These are phyloP conservation scores for Butastur rufipennis DNA, from an alignment of 2,113 vertebrate genomes.

Conservation along the genomic window DNA sequence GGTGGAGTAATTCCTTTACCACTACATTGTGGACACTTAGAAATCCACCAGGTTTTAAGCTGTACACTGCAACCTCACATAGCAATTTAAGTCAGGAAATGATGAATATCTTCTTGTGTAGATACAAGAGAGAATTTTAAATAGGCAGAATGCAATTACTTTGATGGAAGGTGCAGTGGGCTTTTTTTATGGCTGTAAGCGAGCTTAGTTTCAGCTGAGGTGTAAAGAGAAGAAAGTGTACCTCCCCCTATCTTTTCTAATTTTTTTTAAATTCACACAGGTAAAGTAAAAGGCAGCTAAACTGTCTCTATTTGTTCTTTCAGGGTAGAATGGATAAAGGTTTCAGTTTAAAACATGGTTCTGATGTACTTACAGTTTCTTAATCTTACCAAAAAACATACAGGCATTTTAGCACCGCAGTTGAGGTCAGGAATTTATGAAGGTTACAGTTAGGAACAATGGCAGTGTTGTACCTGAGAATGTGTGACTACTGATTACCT, in stretches of 20 bases:
- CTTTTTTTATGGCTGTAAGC: neutral
- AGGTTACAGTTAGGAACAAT: neutral
- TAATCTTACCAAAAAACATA: neutral
- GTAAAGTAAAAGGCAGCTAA: neutral
- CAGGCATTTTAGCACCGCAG: neutral
- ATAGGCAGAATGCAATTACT: neutral
- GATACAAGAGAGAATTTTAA: slow-evolving; percentile 30
- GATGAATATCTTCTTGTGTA: neutral
- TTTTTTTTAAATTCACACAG: neutral
- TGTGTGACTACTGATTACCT: neutral
- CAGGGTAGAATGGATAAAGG: neutral
- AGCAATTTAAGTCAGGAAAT: neutral
- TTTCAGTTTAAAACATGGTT: neutral
- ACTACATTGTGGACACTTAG: neutral
- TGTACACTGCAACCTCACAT: neutral
- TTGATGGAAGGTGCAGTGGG: neutral
- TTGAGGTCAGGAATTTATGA: neutral
- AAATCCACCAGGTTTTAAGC: neutral
- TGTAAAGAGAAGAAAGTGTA: neutral
- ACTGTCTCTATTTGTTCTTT: neutral
- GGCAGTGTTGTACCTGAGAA: neutral
- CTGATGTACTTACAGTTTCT: neutral
- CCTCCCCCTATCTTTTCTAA: neutral
- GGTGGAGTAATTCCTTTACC: neutral
- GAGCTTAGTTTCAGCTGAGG: neutral